Percentiles rank a stretch among this genome's conserved stretches.
phyloP scores from a whole-genome alignment of 2,797 vertebrate genomes.

The Microchirus variegatus region DNA sequence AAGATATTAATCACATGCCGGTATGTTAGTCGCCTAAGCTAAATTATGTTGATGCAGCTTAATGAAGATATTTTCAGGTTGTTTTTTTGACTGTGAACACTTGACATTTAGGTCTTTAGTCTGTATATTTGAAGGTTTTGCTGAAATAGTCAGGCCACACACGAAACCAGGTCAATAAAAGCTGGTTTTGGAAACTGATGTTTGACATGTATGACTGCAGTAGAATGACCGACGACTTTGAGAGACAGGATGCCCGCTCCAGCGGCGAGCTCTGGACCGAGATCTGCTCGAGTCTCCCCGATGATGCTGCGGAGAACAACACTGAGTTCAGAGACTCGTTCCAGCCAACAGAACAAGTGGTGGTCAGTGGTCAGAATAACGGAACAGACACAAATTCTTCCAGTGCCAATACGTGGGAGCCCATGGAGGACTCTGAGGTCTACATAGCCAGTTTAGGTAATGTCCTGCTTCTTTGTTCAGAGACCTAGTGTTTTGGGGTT shows the following conservation, averaged over 20 bases:
- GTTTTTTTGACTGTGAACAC: too few species aligned
- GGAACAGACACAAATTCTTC: constrained; percentile 15
- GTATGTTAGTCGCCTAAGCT: too few species aligned
- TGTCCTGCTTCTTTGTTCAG: neutral
- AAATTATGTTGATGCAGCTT: too few species aligned
- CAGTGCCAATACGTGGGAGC: constrained; percentile 85
- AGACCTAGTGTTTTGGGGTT: too few species aligned
- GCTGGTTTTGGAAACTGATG: neutral
- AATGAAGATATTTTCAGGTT: too few species aligned
- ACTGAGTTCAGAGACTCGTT: constrained; percentile 90
- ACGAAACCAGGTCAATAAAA: neutral
- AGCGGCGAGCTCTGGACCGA: constrained; percentile 92
- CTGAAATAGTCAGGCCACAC: neutral
- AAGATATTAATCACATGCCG: too few species aligned
- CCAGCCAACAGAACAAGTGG: constrained; percentile 60
- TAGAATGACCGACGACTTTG: constrained; percentile 88
- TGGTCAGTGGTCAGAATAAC: constrained; percentile 57
- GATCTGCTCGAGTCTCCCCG: constrained; percentile 88
- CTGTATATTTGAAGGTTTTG: neutral
- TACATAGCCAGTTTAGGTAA: constrained; percentile 94
- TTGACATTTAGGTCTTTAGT: neutral
- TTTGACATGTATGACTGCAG: constrained; percentile 13
- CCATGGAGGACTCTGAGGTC: constrained; percentile 91
- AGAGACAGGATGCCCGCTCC: constrained; percentile 75
- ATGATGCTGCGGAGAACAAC: constrained; percentile 41